Percentiles rank a stretch among this genome's conserved stretches.
Conservation (phyloP, 2,113 vertebrate genomes). For the Psophia crepitans region DNA sequence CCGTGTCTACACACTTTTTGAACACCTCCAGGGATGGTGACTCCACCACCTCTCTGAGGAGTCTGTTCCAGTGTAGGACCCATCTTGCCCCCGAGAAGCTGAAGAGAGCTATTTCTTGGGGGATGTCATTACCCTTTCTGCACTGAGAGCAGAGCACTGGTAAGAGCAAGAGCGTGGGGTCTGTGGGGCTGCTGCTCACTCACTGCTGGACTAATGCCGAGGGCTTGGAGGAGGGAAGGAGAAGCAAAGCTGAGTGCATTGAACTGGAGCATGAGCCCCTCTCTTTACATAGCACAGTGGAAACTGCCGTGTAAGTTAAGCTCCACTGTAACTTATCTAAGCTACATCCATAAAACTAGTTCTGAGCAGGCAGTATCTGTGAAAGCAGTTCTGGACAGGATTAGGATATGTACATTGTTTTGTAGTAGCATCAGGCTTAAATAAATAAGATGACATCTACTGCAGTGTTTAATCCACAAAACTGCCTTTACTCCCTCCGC, state of each 20-base stretch:
- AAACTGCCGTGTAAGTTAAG: background rate
- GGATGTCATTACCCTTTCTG: background rate
- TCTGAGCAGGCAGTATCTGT: background rate
- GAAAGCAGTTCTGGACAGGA: background rate
- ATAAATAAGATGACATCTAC: background rate
- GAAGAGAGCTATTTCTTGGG: background rate
- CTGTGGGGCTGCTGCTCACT: background rate
- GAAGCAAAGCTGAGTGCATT: background rate
- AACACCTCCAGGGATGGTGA: no score
- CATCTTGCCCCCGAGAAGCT: background rate
- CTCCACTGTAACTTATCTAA: background rate
- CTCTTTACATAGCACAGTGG: background rate
- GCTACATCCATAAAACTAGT: background rate
- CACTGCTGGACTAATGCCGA: rapidly evolving
- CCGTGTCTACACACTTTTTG: no score
- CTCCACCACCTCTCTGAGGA: no score
- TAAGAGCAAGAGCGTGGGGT: rapidly evolving
- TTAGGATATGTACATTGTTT: background rate
- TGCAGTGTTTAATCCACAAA: background rate
- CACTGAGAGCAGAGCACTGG: background rate
- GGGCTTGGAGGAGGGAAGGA: background rate
- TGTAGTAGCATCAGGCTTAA: background rate
- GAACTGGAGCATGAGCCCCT: background rate
- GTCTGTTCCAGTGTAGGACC: no score
- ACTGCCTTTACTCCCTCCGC: background rate